These are phyloP conservation scores for Esox niger DNA, from an alignment of 2,113 vertebrate genomes.

Conservation along the genomic window DNA sequence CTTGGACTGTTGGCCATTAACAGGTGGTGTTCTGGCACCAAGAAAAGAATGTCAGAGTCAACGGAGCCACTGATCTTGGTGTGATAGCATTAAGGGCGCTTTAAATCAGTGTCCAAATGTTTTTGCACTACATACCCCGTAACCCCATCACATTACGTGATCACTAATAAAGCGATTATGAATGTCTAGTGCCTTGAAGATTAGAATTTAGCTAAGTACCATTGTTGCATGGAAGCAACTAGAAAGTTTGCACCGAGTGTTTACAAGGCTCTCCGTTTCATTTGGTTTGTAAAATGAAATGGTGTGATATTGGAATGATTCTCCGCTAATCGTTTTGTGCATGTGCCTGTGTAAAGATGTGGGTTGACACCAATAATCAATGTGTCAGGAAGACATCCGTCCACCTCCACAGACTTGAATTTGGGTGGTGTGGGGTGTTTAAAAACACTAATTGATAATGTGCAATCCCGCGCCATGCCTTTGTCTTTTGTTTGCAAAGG, in stretches of 20 bases:
- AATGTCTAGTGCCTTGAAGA: neutral
- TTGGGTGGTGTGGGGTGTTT: neutral
- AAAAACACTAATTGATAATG: neutral
- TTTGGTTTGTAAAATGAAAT: too few relatives aligned
- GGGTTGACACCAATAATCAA: neutral
- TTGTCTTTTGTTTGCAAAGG: neutral
- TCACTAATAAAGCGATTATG: neutral
- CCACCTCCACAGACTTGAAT: neutral
- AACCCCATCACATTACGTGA: neutral
- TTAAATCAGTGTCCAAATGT: conserved; percentile 35
- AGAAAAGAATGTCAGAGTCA: conserved; percentile 53
- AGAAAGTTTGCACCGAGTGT: neutral
- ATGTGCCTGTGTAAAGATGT: neutral
- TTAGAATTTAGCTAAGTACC: neutral
- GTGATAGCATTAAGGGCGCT: conserved; percentile 41
- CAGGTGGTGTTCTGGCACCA: conserved; percentile 68
- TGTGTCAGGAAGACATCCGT: neutral
- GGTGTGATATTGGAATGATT: neutral
- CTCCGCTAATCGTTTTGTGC: neutral
- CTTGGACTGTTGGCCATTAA: conserved; percentile 70
- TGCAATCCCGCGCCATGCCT: neutral
- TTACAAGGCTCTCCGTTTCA: neutral
- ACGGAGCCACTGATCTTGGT: conserved; percentile 55
- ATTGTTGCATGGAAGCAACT: neutral
- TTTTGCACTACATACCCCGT: conserved; percentile 10